Evolutionary conservation across 2,113 vertebrate species (phyloP).

Genomic region (Hemichromis elongatus): DNA sequence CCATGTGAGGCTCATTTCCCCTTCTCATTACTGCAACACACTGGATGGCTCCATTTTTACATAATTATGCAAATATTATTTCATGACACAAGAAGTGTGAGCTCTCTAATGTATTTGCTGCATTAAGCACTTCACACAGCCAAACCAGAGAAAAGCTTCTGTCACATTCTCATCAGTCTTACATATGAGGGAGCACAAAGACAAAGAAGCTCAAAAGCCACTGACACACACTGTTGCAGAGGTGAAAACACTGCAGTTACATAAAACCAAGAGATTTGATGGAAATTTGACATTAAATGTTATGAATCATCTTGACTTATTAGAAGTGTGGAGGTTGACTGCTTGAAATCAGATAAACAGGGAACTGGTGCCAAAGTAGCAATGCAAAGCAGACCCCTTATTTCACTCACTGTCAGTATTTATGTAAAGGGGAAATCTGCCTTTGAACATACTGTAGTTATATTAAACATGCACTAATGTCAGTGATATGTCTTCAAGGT

Average conservation of each 20-base stretch:
- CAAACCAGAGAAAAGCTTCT: not conserved
- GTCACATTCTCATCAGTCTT: not conserved
- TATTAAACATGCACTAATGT: not conserved
- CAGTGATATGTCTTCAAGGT: not conserved
- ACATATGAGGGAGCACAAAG: conserved; percentile 5
- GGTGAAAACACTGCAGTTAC: not conserved
- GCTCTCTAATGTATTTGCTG: not conserved
- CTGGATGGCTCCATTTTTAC: not conserved
- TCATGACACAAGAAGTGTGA: not conserved
- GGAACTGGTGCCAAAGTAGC: not conserved
- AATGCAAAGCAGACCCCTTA: not conserved
- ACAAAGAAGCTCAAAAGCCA: conserved; percentile 15
- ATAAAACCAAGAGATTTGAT: not conserved
- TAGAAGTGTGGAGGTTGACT: not conserved
- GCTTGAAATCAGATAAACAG: not conserved
- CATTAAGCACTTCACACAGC: conserved; percentile 9
- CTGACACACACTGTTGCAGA: not conserved
- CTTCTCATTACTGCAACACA: not conserved
- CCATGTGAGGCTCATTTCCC: not conserved
- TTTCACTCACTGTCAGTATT: not conserved
- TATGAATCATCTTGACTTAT: not conserved
- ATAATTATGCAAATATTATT: conserved; percentile 34
- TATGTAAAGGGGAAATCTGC: not conserved
- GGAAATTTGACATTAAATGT: not conserved
- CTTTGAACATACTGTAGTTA: not conserved